Conservation (phyloP, 2,797 vertebrate genomes). For the Phrynocephalus vlangalii region DNA sequence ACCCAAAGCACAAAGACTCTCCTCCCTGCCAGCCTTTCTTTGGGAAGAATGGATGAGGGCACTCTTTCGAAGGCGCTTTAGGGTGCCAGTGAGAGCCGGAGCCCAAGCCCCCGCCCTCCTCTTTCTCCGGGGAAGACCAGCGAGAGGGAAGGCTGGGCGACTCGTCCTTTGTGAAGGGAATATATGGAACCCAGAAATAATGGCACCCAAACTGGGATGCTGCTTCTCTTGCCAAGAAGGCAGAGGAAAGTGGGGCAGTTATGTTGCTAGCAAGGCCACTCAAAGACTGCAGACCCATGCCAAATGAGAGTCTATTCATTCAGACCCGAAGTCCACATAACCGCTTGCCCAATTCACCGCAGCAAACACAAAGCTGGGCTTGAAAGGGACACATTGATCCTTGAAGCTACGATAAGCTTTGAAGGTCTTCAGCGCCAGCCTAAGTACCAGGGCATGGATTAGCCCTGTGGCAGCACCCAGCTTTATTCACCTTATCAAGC, state of each 20-base stretch:
- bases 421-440: neutral
- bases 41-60: neutral
- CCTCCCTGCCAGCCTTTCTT: neutral
- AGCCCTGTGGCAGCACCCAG: neutral
- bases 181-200: neutral
- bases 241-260: too few species aligned
- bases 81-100: neutral
- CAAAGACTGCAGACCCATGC: neutral
- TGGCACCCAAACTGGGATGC: neutral
- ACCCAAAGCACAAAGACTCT: too few species aligned
- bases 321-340: neutral
- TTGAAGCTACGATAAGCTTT: neutral
- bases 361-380: too few species aligned
- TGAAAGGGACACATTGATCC: neutral
- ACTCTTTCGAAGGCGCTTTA: too few species aligned
- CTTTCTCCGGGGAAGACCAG: neutral
- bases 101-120: neutral
- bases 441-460: neutral
- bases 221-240: neutral
- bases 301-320: neutral
- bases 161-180: neutral
- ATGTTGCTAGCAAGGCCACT: neutral
- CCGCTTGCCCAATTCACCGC: neutral
- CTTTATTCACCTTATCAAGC: neutral
- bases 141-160: too few species aligned